Conservation (phyloP, 1,140 invertebrate genomes). For the Amyelois transitella region DNA sequence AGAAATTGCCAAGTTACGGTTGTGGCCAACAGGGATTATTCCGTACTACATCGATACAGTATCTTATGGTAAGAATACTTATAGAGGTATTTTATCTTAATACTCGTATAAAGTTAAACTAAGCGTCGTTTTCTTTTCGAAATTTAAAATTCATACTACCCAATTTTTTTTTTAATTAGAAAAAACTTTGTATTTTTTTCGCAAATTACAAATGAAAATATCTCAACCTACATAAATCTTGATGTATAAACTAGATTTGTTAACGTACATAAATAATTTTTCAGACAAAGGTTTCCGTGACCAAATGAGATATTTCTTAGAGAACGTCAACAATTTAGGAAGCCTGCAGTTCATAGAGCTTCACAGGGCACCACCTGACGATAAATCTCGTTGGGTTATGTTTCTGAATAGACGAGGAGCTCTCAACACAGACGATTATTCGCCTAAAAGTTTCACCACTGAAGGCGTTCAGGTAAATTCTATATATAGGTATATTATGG, state of each 20-base stretch:
- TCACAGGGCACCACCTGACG: conserved; percentile 29
- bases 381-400: conserved; percentile 42
- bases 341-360: conserved; percentile 42
- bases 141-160: no score
- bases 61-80: conserved; percentile 10
- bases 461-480: conserved; percentile 53
- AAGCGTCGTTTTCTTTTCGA: no score
- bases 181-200: no score
- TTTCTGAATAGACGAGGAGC: conserved; percentile 43
- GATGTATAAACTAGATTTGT: no score
- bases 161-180: no score
- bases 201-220: no score
- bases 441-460: conserved; percentile 40
- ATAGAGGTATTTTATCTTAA: background rate
- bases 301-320: conserved; percentile 35
- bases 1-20: conserved; percentile 12
- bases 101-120: no score
- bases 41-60: conserved; percentile 16
- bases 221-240: no score
- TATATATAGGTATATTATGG: no score
- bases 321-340: conserved; percentile 23
- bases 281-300: conserved; percentile 51
- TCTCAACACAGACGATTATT: conserved; percentile 26
- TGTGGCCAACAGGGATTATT: conserved; percentile 17
- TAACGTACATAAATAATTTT: background rate